Evolutionary conservation across 1,140 invertebrate genomes (phyloP).

Genomic region (Zaprionus inermis): DNA sequence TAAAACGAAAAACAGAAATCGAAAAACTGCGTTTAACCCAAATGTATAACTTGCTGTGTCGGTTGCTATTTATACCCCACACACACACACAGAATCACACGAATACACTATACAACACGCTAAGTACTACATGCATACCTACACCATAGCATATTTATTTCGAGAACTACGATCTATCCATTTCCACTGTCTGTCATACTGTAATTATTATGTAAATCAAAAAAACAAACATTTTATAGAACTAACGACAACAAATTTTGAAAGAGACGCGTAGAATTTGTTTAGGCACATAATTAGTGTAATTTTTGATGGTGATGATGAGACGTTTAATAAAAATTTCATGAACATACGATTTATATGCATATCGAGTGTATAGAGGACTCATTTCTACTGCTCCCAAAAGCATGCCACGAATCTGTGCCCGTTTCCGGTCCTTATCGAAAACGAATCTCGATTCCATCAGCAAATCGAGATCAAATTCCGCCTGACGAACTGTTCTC

Average conservation of each 20-base stretch:
- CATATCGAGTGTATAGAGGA: background rate
- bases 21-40: constrained; percentile 41
- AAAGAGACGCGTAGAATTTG: constrained; percentile 62
- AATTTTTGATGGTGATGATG: constrained; percentile 61
- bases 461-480: too few relatives aligned
- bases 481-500: background rate
- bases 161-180: constrained; percentile 5
- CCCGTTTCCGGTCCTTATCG: too few relatives aligned
- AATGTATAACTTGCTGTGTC: constrained; percentile 28
- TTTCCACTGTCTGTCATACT: constrained; percentile 68
- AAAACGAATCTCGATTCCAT: too few relatives aligned
- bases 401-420: background rate
- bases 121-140: constrained; percentile 27
- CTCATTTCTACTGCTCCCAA: background rate
- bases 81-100: background rate
- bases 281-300: constrained; percentile 79
- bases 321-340: constrained; percentile 75
- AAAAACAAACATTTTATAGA: constrained; percentile 61
- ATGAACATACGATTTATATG: constrained; percentile 45
- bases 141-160: constrained; percentile 18
- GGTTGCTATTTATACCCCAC: constrained; percentile 24
- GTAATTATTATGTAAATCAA: constrained; percentile 79
- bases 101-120: background rate
- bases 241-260: constrained; percentile 49
- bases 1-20: constrained; percentile 32